A percentile compares a stretch with the other conserved stretches of the same genome.
Evolutionary conservation across 2,888 invertebrate species (phyloP).

Genomic region (Artemia sinica): DNA sequence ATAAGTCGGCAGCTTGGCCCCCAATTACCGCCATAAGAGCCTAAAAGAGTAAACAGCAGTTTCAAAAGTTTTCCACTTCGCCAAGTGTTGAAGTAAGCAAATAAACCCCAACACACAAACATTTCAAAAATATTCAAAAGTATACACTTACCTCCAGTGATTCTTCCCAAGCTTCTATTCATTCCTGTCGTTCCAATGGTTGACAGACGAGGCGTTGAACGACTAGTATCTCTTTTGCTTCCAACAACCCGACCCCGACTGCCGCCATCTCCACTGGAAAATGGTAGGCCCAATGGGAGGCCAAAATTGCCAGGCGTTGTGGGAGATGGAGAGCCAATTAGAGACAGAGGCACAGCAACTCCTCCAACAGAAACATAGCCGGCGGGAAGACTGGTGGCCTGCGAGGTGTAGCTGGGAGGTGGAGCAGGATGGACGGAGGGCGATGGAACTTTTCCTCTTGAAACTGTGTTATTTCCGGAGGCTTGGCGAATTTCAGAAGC

Average conservation of each 20-base stretch:
- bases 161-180: slow-evolving; percentile 8
- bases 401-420: slow-evolving; percentile 5
- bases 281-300: background rate
- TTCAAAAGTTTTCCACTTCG: no score
- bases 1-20: no score
- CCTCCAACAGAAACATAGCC: slow-evolving; percentile 13
- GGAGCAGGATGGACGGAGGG: slow-evolving; percentile 7
- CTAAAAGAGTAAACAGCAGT: no score
- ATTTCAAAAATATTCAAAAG: background rate
- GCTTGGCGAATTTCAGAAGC: no score
- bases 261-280: slow-evolving; percentile 4
- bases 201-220: slow-evolving; percentile 7
- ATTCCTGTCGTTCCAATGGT: slow-evolving; percentile 1
- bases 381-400: background rate
- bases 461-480: background rate
- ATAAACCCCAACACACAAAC: background rate
- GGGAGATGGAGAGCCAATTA: slow-evolving; percentile 10
- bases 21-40: no score
- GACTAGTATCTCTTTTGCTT: slow-evolving; percentile 4
- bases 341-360: slow-evolving; percentile 6
- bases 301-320: slow-evolving; percentile 5
- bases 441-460: background rate
- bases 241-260: background rate
- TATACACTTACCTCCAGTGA: background rate
- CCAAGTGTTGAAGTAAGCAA: background rate